A percentile compares a stretch with the other conserved stretches of the same genome.
Evolutionary conservation across 2,797 vertebrate genomes (phyloP).

Genomic region (Aviceda leuphotes): DNA sequence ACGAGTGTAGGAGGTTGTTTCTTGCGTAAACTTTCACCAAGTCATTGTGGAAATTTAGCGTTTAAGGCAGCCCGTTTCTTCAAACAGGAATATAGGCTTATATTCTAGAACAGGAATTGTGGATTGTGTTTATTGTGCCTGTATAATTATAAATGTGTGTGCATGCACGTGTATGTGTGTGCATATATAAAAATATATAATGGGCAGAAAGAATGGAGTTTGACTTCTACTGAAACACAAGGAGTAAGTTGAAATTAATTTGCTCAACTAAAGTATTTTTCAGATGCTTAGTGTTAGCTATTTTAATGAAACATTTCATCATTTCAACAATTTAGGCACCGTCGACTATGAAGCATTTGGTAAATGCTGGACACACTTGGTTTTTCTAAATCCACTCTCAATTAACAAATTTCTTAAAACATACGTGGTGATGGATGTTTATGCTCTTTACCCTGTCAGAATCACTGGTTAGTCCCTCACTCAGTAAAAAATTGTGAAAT

Average conservation of each 20-base stretch:
- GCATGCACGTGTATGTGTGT: accelerated
- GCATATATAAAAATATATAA: background rate
- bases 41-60: background rate
- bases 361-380: accelerated
- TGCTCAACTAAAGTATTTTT: background rate
- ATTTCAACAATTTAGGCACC: background rate
- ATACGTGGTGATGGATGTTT: background rate
- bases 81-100: background rate
- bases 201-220: background rate
- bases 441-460: background rate
- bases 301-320: background rate
- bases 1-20: background rate
- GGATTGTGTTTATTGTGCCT: background rate
- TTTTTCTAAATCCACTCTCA: background rate
- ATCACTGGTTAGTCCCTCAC: background rate
- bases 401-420: background rate
- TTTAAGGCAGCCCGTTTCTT: background rate
- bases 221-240: background rate
- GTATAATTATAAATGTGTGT: background rate
- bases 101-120: background rate
- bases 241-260: background rate
- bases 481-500: background rate
- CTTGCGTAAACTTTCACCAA: background rate
- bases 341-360: background rate
- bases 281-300: background rate